These are phyloP conservation scores for Hydropsyche betteni DNA, from an alignment of 2,888 invertebrate genomes.

Conservation along the genomic window DNA sequence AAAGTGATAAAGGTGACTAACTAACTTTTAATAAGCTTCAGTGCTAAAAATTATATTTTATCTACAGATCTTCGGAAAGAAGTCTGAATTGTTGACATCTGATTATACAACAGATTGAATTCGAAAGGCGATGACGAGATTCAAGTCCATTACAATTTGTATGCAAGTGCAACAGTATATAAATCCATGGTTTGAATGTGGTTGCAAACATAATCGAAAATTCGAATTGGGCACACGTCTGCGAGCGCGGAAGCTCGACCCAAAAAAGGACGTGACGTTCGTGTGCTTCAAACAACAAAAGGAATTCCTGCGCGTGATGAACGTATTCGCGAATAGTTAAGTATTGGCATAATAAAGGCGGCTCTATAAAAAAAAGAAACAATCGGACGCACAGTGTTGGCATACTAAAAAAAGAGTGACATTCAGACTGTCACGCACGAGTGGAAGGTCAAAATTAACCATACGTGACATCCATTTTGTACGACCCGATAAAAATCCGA, in stretches of 20 bases:
- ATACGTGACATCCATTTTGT: constrained; percentile 24
- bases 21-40: no score
- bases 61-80: no score
- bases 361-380: background rate
- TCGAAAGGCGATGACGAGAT: background rate
- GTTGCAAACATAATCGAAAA: background rate
- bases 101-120: background rate
- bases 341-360: background rate
- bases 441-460: constrained; percentile 38
- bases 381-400: constrained; percentile 22
- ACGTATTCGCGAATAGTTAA: constrained; percentile 4
- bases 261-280: background rate
- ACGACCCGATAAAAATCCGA: constrained; percentile 12
- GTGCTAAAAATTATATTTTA: no score
- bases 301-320: background rate
- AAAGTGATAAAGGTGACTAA: no score
- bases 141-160: background rate
- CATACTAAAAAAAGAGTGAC: constrained; percentile 14
- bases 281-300: background rate
- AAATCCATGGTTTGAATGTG: background rate
- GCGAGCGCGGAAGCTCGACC: background rate
- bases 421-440: constrained; percentile 38
- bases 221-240: background rate
- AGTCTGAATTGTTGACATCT: background rate
- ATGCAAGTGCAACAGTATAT: background rate